phyloP scores from a whole-genome alignment of 2,113 vertebrate species.

The Psettodes erumei region DNA sequence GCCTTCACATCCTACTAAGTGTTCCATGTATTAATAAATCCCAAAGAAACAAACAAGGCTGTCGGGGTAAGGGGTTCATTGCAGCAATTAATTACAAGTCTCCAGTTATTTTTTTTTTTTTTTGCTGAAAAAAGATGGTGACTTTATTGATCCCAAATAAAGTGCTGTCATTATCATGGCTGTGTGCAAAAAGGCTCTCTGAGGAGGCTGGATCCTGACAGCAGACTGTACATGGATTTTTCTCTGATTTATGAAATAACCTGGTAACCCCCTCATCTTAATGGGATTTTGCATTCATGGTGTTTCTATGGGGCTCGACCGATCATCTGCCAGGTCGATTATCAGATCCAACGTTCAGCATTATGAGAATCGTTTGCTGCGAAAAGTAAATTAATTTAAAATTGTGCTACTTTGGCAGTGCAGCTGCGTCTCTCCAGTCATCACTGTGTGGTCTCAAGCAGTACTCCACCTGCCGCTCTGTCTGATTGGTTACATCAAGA shows the following conservation, averaged over 20 bases:
- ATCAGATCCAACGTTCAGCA: too few species aligned
- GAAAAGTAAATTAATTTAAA: too few species aligned
- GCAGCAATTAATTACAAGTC: conserved; percentile 40
- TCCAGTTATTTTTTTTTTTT: conserved; percentile 32
- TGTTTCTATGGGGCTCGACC: too few species aligned
- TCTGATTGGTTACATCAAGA: too few species aligned
- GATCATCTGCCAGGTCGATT: too few species aligned
- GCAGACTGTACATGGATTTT: conserved; percentile 27
- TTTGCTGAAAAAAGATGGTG: conserved; percentile 19
- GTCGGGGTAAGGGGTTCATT: conserved; percentile 28
- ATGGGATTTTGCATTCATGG: conserved; percentile 45
- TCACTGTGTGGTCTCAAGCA: too few species aligned
- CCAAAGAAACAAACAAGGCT: conserved; percentile 48
- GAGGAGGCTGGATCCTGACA: conserved; percentile 27
- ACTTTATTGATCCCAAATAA: conserved; percentile 29
- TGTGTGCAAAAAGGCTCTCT: conserved; percentile 5
- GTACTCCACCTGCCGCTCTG: too few species aligned
- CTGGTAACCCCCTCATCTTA: conserved; percentile 29
- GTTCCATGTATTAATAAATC: conserved; percentile 41
- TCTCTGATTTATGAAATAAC: conserved; percentile 50
- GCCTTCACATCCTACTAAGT: conserved; percentile 32
- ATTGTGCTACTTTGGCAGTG: too few species aligned
- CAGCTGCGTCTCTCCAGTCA: too few species aligned
- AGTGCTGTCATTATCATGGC: conserved; percentile 31
- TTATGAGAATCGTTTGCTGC: too few species aligned